phyloP scores from a whole-genome alignment of 2,888 invertebrate genomes.

The Cremastinae sp. region DNA sequence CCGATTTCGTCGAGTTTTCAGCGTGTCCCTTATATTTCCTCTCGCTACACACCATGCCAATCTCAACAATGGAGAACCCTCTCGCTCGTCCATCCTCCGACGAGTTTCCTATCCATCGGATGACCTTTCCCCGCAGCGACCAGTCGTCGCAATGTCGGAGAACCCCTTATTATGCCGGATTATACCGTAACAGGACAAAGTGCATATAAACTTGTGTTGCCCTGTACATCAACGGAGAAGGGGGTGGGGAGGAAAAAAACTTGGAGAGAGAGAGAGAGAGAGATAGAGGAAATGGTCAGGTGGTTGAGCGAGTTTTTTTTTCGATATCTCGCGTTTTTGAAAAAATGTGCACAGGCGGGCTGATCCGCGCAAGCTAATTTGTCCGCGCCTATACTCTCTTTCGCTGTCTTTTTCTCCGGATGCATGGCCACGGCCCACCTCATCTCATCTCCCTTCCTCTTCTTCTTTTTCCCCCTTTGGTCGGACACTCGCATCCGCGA shows the following conservation, averaged over 20 bases:
- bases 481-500: slow-evolving; percentile 3
- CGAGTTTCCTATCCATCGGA: slow-evolving; percentile 59
- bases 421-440: slow-evolving; percentile 43
- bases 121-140: slow-evolving; percentile 60
- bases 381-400: slow-evolving; percentile 61
- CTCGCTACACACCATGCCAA: slow-evolving; percentile 21
- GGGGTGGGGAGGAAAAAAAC: slow-evolving; percentile 16
- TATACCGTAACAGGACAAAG: slow-evolving; percentile 61
- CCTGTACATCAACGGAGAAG: slow-evolving; percentile 5
- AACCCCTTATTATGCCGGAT: slow-evolving; percentile 57
- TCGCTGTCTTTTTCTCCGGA: slow-evolving; percentile 44
- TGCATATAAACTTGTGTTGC: slow-evolving; percentile 64
- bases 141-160: slow-evolving; percentile 63
- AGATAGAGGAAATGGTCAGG: slow-evolving; percentile 52
- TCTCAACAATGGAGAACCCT: slow-evolving; percentile 35
- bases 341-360: slow-evolving; percentile 78
- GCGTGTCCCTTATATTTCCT: slow-evolving; percentile 40
- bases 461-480: slow-evolving; percentile 22
- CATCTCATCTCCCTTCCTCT: slow-evolving; percentile 43
- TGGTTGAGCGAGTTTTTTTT: slow-evolving; percentile 74
- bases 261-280: slow-evolving; percentile 6
- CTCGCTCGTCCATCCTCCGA: slow-evolving; percentile 60
- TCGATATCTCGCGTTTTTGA: slow-evolving; percentile 79
- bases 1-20: slow-evolving; percentile 56
- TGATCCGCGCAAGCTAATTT: slow-evolving; percentile 77